Base-by-base conservation (phyloP, 1,140 invertebrate genomes). In the Bombyx mori region DNA sequence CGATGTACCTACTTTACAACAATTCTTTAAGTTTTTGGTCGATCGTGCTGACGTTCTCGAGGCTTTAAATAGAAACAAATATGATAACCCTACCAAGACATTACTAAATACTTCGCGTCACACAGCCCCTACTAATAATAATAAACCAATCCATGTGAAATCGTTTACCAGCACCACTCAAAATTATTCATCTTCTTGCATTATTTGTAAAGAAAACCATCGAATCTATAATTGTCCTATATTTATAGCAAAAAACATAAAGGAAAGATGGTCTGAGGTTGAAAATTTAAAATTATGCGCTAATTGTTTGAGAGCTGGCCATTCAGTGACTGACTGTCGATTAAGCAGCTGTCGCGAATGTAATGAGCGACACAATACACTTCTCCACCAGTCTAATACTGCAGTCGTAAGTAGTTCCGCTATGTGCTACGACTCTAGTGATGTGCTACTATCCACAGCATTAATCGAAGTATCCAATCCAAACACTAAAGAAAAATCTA, bases 391-490 rank as follows among this genome's bases (percentile, higher is more conserved):
- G 3, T 18, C 53, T 42, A 10, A 12, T 26, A 35, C n/a, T 3
- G 7, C 54, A 0, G 9, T 6, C 4, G 10, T 12, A 48, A 12
- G n/a, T 9, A 10, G 8, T 49, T 57, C 42, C 42, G 55, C 12
- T 9, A 12, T 18, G 46, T 66, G 52, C 12, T 18, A 42, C 35
- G 26, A 51, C 35, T 45, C 44, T 12, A 52, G 9, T 45, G 56
- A 71, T 62, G 47, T 62, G 42, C 49, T 69, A 42, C 55, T 74
- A 44, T 66, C 69, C 22, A 74, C 69, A 6, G 66, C 62, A 6
- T 18, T 68, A 2, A 64, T 74, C 22, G 55, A 68, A 45, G 61
- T 68, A 7, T 52, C 7, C 2, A 71, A 74, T 58, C 66, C 67
- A 47, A n/a, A 35, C 7, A 66, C 56, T 18, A 55, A 68, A 5